A percentile compares a stretch with the other conserved stretches of the same genome.
Evolutionary conservation across 2,113 vertebrate genomes (phyloP).

Genomic region (Uria lomvia): DNA sequence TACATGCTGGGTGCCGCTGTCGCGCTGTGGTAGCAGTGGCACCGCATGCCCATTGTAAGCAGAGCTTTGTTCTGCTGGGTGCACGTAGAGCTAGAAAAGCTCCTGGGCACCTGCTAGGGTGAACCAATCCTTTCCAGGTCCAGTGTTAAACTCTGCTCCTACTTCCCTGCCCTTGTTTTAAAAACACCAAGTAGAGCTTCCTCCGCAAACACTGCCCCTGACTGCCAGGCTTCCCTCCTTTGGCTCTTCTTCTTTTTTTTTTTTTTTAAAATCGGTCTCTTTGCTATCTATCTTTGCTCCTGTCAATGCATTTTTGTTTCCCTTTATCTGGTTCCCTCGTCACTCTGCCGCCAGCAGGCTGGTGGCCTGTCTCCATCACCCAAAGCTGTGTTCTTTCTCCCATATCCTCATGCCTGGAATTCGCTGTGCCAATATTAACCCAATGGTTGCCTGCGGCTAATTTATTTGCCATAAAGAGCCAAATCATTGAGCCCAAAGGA

Average conservation of each 20-base stretch:
- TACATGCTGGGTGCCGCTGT: background rate
- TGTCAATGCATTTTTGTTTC: background rate
- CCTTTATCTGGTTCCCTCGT: background rate
- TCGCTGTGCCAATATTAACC: background rate
- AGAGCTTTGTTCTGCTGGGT: background rate
- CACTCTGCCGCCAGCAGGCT: background rate
- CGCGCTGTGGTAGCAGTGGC: accelerated
- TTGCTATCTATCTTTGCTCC: background rate
- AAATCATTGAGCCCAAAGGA: background rate
- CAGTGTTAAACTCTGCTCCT: background rate
- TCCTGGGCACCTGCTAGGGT: background rate
- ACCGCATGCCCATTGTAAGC: accelerated
- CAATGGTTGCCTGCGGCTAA: background rate
- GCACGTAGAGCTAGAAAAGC: background rate
- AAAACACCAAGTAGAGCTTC: background rate
- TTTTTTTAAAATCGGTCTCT: background rate
- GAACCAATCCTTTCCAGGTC: background rate
- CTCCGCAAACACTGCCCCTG: background rate
- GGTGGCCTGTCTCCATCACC: background rate
- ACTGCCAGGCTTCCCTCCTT: background rate
- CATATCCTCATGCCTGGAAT: background rate
- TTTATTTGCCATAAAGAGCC: background rate
- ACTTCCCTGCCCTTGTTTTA: background rate
- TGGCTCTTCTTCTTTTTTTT: background rate
- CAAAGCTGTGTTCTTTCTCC: background rate